Conservation (phyloP, 2,113 vertebrate species). For the Pteropus alecto region DNA sequence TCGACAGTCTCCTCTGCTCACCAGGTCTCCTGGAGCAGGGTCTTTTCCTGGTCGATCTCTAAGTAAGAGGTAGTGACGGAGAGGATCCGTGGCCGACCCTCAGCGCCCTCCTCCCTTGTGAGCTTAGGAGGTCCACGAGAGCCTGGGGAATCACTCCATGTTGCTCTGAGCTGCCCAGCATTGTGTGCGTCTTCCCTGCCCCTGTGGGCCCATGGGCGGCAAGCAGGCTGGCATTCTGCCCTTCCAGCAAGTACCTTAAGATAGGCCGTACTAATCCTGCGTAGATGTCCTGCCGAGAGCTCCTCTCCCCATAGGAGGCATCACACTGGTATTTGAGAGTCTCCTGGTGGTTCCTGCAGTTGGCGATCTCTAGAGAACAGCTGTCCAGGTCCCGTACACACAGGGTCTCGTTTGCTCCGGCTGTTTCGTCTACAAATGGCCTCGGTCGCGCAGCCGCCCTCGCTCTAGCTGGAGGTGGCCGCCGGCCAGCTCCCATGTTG, state of each 20-base stretch:
- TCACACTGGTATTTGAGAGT: slow-evolving; percentile 92
- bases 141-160: slow-evolving; percentile 91
- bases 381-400: slow-evolving; percentile 88
- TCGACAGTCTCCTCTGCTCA: slow-evolving; percentile 90
- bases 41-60: slow-evolving; percentile 96
- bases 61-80: slow-evolving; percentile 91
- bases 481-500: slow-evolving; percentile 48
- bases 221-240: slow-evolving; percentile 92
- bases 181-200: slow-evolving; percentile 94
- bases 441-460: slow-evolving; percentile 89
- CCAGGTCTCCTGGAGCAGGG: slow-evolving; percentile 87
- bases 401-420: slow-evolving; percentile 75
- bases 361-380: slow-evolving; percentile 88
- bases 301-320: slow-evolving; percentile 86
- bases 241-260: slow-evolving; percentile 85
- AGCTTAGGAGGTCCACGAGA: slow-evolving; percentile 88
- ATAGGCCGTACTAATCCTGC: slow-evolving; percentile 88
- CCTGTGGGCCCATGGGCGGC: slow-evolving; percentile 92
- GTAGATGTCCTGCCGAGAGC: slow-evolving; percentile 90
- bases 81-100: slow-evolving; percentile 85
- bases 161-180: slow-evolving; percentile 89
- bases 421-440: slow-evolving; percentile 83
- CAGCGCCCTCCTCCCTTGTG: slow-evolving; percentile 79
- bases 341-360: slow-evolving; percentile 91
- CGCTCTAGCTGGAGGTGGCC: slow-evolving; percentile 79